phyloP scores from a whole-genome alignment of 1,140 invertebrate genomes.

The Aleiodes sp. region DNA sequence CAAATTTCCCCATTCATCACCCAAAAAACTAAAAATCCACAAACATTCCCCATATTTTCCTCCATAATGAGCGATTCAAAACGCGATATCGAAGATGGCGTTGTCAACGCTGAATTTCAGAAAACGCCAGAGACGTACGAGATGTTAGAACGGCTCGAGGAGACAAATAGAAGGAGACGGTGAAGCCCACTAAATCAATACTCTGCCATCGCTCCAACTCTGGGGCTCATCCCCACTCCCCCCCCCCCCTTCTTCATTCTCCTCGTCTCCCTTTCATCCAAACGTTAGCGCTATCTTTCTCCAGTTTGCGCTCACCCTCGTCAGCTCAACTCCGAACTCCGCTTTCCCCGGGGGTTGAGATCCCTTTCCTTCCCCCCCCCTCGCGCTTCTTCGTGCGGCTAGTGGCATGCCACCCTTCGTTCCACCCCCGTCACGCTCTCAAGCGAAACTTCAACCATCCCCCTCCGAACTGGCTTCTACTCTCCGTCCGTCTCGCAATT shows the following conservation, averaged over 20 bases:
- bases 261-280: constrained; percentile 36
- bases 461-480: constrained; percentile 19
- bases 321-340: constrained; percentile 31
- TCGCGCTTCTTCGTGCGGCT: constrained; percentile 15
- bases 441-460: constrained; percentile 57
- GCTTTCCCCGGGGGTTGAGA: constrained; percentile 27
- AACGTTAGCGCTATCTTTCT: no score
- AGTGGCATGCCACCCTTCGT: constrained; percentile 43
- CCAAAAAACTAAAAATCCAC: no score
- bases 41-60: no score
- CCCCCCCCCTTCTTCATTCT: constrained; percentile 35
- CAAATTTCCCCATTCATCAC: no score
- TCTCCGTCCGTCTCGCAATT: constrained; percentile 7
- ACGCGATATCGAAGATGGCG: no score
- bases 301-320: constrained; percentile 34
- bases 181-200: constrained; percentile 68
- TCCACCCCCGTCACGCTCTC: constrained; percentile 63
- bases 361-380: constrained; percentile 26
- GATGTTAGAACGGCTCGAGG: constrained; percentile 52
- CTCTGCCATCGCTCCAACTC: constrained; percentile 67
- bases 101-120: constrained; percentile 35
- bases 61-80: no score
- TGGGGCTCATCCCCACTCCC: constrained; percentile 56
- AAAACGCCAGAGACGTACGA: constrained; percentile 45
- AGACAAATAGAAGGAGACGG: constrained; percentile 65